Evolutionary conservation across 2,888 invertebrate genomes (phyloP), one percentile per base, ranked within the genome.

Genomic region (Poecilobothrus nobilitatus): DNA sequence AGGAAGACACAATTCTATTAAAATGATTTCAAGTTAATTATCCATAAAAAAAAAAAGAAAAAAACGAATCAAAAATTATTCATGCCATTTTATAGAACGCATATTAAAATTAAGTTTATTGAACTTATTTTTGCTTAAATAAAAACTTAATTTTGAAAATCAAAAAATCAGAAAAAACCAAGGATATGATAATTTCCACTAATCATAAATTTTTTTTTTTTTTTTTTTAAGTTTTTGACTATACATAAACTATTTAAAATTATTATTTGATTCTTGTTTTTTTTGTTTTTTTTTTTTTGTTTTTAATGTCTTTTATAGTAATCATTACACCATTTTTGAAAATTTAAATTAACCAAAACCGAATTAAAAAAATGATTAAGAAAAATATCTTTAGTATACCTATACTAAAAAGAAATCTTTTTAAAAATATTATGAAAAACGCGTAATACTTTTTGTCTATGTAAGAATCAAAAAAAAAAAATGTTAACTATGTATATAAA

Each of bases 331-430:
- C 18, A 53, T 18, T 18, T 53, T 53, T 53, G 8, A 10, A 37
- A 53, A 53, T 53, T 12, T 53, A 53, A 53, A 53, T 53, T 53
- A 53, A 53, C 53, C 53, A 18, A 53, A 53, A n/a, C n/a, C 53
- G 15, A 53, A 53, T 53, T 53, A 53, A 53, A 53, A 53, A 53
- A 53, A 53, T 53, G 6, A 2, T 18, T 53, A 53, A 37, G 8
- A 37, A 37, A 37, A 37, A 37, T n/a, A n/a, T 27, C 27, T 27
- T 27, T 4, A 27, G 27, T 27, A 27, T n/a, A n/a, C n/a, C 27
- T 27, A 27, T n/a, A 27, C 27, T 27, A 27, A 27, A 37, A 7
- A 8, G 12, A 37, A 8, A 37, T 37, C 37, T 37, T 37, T 37
- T n/a, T 10, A 8, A 12, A 12, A 37, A 7, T 53, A 18, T 15